Evolutionary conservation across 2,797 vertebrate genomes (phyloP), one percentile per base, ranked within the genome.

Genomic region (Girardinus metallicus): DNA sequence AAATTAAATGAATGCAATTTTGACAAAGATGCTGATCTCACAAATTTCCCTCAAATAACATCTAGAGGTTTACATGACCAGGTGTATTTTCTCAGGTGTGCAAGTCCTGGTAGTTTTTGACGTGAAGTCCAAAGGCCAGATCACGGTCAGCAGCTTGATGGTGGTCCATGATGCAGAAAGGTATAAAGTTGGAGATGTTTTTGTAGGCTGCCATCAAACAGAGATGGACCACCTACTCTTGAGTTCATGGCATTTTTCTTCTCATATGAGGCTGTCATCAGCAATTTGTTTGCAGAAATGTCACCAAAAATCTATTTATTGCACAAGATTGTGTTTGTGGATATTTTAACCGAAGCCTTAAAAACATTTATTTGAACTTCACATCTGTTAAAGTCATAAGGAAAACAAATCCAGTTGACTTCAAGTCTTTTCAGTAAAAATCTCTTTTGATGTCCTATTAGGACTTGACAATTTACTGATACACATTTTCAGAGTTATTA

Each of bases 21-120:
- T 70, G 53, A 34, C 66, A 49, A 57, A 55, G 41, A 77, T 13
- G 13, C 76, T 83, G 60, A 80, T 74, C 57, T 80, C n/a, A 18
- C 57, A 78, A 83, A 90, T 79, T 23, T 77, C 43, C 43, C 75
- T 72, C 31, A 8, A 78, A 51, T 80, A 82, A 78, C 80, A 87
- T 71, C 62, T 62, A 31, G 60, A 44, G 43, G 57, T 72, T 46
- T 0, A 3, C 34, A 31, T 49, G 41, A 80, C 83, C 88, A 84
- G 85, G 73, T 89, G 76, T 89, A 79, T 94, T 93, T 94, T 92
- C 80, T 89, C 79, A 92, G 91, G 86, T 93, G 93, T 82, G 75
- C 66, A 77, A 44, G 26, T 68, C 75, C 72, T 57, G 41, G 70
- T 82, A 73, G 77, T n/a, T 77, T 70, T 70, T 81, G 39, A 87